Evolutionary conservation across 2,113 vertebrate genomes (phyloP), one percentile per base, ranked within the genome.

Genomic region (Sakesphorus luctuosus): DNA sequence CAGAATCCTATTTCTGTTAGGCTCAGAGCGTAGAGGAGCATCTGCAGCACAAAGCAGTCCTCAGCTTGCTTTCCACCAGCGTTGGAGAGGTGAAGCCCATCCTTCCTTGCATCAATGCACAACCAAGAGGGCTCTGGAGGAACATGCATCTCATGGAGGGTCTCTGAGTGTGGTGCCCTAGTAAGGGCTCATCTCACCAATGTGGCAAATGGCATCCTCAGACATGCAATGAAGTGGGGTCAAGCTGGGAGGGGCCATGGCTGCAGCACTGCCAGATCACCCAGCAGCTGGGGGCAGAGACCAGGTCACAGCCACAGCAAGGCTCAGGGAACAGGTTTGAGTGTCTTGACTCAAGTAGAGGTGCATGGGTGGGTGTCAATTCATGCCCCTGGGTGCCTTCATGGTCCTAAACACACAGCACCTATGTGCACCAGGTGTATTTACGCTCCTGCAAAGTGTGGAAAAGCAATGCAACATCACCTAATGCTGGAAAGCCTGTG

Each of bases 191-290:
- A 40, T n/a, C 56, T 82, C 88, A 66, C 17, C 5, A 1, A 13
- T 0, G 8, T 19, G 69, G 18, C n/a, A 65, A 58, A 77, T 13
- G 50, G 40, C 46, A 33, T 52, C 40, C 59, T 36, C 40, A 76
- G 29, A 26, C 16, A 52, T 0, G 3, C 18, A 35, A 0, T 5
- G 13, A 71, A 67, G 62, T 0, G 1, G 40, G 43, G 8, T 8
- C 6, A 3, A 68, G 43, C 38, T 0, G 0, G 31, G 20, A 35
- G 12, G 20, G 16, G 20, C 36, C 11, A 9, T 0, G 4, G 36
- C 10, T 84, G 13, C 3, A 10, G 47, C 66, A 43, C 12, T 68
- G 20, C 36, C 38, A 61, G 26, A 43, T 18, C 38, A 26, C 4
- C 14, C 5, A 8, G 69, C 17, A 87, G 38, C 69, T 29, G 23